Percentiles rank a stretch among this genome's conserved stretches.
phyloP scores from a whole-genome alignment of 2,113 vertebrate species.

The Pterocles burchelli region DNA sequence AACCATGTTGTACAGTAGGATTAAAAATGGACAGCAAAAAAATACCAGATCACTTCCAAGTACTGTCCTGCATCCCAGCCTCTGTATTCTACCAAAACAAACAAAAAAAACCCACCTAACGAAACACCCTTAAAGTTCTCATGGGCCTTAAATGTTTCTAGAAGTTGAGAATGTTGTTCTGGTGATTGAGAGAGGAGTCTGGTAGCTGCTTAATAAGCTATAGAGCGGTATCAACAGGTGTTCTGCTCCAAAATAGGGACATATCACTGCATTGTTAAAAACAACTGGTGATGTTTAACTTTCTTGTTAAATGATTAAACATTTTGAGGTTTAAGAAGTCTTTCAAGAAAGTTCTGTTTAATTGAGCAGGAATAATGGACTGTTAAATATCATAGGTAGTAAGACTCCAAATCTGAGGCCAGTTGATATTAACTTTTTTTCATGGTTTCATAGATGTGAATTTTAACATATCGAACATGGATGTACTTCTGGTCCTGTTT shows the following conservation, averaged over 20 bases:
- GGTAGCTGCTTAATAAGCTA: neutral
- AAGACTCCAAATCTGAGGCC: neutral
- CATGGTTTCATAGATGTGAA: neutral
- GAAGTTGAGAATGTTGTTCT: neutral
- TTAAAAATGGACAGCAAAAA: neutral
- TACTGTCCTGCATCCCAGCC: neutral
- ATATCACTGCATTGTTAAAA: neutral
- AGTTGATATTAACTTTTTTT: neutral
- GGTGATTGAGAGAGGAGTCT: neutral
- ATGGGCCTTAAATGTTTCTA: neutral
- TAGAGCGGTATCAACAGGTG: neutral
- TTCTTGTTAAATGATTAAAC: neutral
- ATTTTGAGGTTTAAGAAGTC: neutral
- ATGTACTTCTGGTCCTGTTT: neutral
- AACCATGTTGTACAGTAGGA: accelerated
- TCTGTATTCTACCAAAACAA: neutral
- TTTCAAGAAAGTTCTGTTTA: neutral
- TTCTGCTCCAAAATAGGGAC: neutral
- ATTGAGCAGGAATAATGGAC: neutral
- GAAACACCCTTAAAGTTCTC: neutral
- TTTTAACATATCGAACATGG: neutral
- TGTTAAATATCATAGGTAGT: neutral
- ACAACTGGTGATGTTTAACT: neutral
- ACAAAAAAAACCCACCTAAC: neutral
- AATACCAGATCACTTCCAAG: accelerated